Evolutionary conservation across 2,888 invertebrate genomes (phyloP).

Genomic region (Lasius platythorax): DNA sequence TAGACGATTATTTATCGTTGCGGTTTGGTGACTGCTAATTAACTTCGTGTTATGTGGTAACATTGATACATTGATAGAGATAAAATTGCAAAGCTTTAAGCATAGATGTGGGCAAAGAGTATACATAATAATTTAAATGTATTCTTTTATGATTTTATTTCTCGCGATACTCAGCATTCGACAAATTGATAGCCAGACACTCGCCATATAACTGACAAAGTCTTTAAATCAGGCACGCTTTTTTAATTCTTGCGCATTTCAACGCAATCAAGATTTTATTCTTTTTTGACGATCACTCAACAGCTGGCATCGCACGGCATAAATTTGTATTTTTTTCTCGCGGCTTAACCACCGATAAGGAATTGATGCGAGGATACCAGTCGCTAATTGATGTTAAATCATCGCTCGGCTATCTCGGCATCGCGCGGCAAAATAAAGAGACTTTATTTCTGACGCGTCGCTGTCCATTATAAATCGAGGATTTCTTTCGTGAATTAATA

Average conservation of each 20-base stretch:
- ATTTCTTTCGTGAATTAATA: constrained; percentile 31
- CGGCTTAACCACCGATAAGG: neutral
- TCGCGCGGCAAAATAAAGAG: neutral
- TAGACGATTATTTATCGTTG: neutral
- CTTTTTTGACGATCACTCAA: neutral
- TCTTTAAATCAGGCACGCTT: neutral
- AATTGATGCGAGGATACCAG: neutral
- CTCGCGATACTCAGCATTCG: neutral
- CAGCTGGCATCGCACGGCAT: constrained; percentile 10
- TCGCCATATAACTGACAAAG: neutral
- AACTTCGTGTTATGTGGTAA: neutral
- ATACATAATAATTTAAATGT: neutral
- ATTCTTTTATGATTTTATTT: neutral
- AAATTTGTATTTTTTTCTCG: constrained; percentile 15
- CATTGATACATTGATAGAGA: neutral
- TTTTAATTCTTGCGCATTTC: neutral
- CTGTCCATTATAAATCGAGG: constrained; percentile 20
- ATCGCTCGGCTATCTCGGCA: neutral
- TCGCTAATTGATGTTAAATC: constrained; percentile 45
- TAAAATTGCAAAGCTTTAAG: constrained; percentile 6
- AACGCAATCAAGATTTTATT: neutral
- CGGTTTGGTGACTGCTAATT: neutral
- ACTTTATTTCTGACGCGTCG: neutral
- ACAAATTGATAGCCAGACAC: neutral
- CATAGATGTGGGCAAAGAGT: neutral